phyloP scores from a whole-genome alignment of 2,888 invertebrate species.

The Ryuthela nishihirai region DNA sequence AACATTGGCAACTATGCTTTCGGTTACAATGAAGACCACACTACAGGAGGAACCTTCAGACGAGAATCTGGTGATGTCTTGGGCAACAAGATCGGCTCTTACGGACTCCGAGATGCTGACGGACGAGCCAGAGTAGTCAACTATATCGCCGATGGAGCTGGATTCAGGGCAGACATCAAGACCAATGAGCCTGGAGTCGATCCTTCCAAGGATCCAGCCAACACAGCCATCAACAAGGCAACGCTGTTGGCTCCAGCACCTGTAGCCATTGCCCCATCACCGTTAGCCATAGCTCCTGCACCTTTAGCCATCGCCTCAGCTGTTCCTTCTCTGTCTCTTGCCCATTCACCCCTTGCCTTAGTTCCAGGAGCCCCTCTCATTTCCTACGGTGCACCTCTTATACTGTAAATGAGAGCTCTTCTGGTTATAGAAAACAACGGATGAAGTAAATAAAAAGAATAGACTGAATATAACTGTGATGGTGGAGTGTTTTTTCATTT shows the following conservation, averaged over 20 bases:
- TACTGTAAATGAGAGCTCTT: too few species aligned
- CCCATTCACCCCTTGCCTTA: too few species aligned
- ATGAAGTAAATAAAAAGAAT: too few species aligned
- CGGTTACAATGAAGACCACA: conserved; percentile 40
- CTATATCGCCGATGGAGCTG: conserved; percentile 39
- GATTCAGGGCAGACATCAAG: conserved; percentile 37
- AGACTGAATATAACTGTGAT: too few species aligned
- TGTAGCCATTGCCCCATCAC: conserved; percentile 1
- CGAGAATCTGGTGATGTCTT: conserved; percentile 30
- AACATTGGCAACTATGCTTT: conserved; percentile 39
- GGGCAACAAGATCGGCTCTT: conserved; percentile 39
- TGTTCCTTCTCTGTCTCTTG: background rate
- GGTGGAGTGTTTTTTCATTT: too few species aligned
- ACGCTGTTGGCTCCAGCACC: conserved; percentile 17
- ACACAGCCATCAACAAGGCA: conserved; percentile 33
- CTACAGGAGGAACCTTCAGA: conserved; percentile 38
- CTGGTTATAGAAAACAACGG: too few species aligned
- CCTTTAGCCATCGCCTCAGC: background rate
- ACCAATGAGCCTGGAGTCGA: conserved; percentile 41
- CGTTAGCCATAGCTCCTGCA: background rate
- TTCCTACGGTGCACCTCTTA: too few species aligned
- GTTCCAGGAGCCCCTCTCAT: too few species aligned
- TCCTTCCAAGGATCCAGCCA: conserved; percentile 30
- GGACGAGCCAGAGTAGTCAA: conserved; percentile 38
- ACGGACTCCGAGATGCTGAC: conserved; percentile 39